Evolutionary conservation across 1,140 invertebrate species (phyloP), one percentile per base, ranked within the genome.

Genomic region (Zaprionus lachaisei): DNA sequence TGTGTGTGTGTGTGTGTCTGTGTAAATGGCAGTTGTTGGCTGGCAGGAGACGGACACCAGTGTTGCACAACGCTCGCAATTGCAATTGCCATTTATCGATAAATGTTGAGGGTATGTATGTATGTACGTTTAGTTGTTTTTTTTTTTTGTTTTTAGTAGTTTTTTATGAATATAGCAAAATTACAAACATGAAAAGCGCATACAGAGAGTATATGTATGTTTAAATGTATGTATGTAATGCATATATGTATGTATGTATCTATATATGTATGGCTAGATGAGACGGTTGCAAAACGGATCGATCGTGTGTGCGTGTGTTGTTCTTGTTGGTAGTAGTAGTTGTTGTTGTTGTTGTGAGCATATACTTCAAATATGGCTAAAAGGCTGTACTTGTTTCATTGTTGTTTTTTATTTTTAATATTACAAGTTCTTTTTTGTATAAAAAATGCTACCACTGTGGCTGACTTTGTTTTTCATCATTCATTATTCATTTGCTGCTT

Each of bases 171-270:
- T 75, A 79, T 72, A 72, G 70, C 76, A 79, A 80, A 72, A 79
- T 70, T 79, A 75, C 71, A 71, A 80, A 80, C 76, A 79, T 75
- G 72, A 79, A 81, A 81, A 79, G 79, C 79, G 78, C 74, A 60
- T 67, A 79, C 73, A 63, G 58, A 77, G 73, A 79, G 77, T 68
- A 72, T 47, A 70, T 70, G 37, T 77, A 37, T 54, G 44, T 77
- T 61, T 72, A 56, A 54, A 26, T 64, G 69, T 26, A 71, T 55
- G 58, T 56, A 56, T 69, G 61, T 60, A 60, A 60, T 37, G 51
- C 31, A 24, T 41, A 56, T 66, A 56, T 66, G 49, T 41, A 56
- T 66, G 49, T 28, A 56, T 70, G 66, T 70, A 72, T 72, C 38
- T 72, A 72, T 60, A 65, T 65, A 60, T 72, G 69, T 76, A 76